Evolutionary conservation across 2,113 vertebrate species (phyloP).

Genomic region (Leucosticte australis): DNA sequence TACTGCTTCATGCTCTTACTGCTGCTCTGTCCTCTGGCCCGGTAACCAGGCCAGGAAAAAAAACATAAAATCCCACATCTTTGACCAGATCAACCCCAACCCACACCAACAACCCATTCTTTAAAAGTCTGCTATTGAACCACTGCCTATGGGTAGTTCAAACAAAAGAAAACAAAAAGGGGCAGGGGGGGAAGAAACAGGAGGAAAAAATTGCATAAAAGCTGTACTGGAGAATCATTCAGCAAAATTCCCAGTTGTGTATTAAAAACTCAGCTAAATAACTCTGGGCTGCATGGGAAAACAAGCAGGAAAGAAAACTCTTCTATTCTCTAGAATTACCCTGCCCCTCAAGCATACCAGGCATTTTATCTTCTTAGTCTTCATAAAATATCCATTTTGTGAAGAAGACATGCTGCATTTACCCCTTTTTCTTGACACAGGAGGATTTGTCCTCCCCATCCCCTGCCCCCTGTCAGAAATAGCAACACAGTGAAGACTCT

Average conservation of each 20-base stretch:
- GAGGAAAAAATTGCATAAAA: background rate
- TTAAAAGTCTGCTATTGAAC: background rate
- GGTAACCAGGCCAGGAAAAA: background rate
- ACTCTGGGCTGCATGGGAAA: background rate
- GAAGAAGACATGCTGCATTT: background rate
- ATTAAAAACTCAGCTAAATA: background rate
- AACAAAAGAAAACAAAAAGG: background rate
- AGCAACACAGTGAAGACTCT: background rate
- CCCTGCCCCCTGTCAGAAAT: background rate
- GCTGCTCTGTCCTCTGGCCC: background rate
- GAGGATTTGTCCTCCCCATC: background rate
- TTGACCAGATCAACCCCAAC: background rate
- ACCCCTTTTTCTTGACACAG: background rate
- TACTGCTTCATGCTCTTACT: background rate
- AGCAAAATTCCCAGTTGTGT: background rate
- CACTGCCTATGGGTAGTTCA: background rate
- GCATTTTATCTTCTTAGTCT: background rate
- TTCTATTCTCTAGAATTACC: background rate
- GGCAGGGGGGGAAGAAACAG: background rate
- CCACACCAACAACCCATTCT: background rate
- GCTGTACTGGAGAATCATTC: background rate
- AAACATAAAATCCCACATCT: background rate
- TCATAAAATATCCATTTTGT: background rate
- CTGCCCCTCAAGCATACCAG: background rate
- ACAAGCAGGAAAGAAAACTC: background rate